phyloP scores from a whole-genome alignment of 2,888 invertebrate genomes.

The Lamproptera curius region DNA sequence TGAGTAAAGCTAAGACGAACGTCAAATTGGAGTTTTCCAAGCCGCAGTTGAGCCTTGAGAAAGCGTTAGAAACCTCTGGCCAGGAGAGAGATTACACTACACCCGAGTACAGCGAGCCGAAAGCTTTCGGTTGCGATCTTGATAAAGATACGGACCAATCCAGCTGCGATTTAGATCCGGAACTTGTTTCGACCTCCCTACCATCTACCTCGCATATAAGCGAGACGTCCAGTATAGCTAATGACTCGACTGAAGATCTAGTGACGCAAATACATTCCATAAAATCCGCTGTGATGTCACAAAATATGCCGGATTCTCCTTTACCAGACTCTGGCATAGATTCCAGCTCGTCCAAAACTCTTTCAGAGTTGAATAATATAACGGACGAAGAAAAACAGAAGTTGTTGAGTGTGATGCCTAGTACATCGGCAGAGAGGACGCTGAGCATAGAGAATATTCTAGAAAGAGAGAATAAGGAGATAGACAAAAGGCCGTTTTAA shows the following conservation, averaged over 20 bases:
- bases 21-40: conserved; percentile 82
- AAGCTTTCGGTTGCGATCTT: conserved; percentile 54
- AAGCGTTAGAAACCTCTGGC: conserved; percentile 80
- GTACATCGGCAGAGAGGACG: conserved; percentile 38
- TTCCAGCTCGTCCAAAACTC: conserved; percentile 55
- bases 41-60: conserved; percentile 86
- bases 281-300: conserved; percentile 34
- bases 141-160: conserved; percentile 61
- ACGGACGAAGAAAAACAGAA: conserved; percentile 96
- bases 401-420: conserved; percentile 45
- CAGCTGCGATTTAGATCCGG: conserved; percentile 72
- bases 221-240: conserved; percentile 66
- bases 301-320: conserved; percentile 72
- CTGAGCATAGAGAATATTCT: conserved; percentile 49
- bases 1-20: conserved; percentile 74
- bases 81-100: conserved; percentile 67
- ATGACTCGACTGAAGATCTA: conserved; percentile 71
- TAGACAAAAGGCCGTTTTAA: conserved; percentile 88
- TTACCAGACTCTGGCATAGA: conserved; percentile 68
- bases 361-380: conserved; percentile 82
- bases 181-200: conserved; percentile 66
- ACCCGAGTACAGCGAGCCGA: conserved; percentile 59
- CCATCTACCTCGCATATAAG: conserved; percentile 75
- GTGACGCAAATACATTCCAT: conserved; percentile 56
- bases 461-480: conserved; percentile 59